phyloP scores from a whole-genome alignment of 2,113 vertebrate genomes.

The Bufo gargarizans region DNA sequence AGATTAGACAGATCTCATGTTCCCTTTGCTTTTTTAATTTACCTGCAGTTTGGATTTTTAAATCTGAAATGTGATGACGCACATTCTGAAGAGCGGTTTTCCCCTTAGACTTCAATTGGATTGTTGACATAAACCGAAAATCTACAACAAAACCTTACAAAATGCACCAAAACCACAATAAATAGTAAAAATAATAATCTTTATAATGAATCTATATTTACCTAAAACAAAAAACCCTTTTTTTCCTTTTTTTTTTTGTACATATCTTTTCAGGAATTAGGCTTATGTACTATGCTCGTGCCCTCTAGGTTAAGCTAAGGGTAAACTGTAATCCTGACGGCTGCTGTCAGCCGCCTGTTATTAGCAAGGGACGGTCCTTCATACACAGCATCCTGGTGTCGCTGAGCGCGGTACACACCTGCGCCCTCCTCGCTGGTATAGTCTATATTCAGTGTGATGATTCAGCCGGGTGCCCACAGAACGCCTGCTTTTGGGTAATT shows the following conservation, averaged over 20 bases:
- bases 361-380: not conserved
- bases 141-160: too few relatives aligned
- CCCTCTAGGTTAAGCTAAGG: not conserved
- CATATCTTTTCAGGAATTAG: not conserved
- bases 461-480: slow-evolving; percentile 18
- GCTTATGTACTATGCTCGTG: not conserved
- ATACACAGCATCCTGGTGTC: slow-evolving; percentile 1
- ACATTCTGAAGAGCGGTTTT: too few relatives aligned
- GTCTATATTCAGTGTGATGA: slow-evolving; percentile 9
- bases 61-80: too few relatives aligned
- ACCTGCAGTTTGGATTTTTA: too few relatives aligned
- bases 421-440: not conserved
- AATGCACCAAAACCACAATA: too few relatives aligned
- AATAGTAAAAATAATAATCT: too few relatives aligned
- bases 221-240: too few relatives aligned
- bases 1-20: too few relatives aligned
- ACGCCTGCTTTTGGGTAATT: slow-evolving; percentile 3
- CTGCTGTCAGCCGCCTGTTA: not conserved
- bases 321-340: slow-evolving; percentile 16
- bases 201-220: too few relatives aligned
- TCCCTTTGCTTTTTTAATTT: too few relatives aligned
- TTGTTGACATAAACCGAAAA: too few relatives aligned
- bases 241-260: not conserved
- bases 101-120: too few relatives aligned
- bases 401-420: not conserved